These are phyloP conservation scores for Saturnia pavonia DNA, from an alignment of 2,888 invertebrate genomes.

Conservation along the genomic window DNA sequence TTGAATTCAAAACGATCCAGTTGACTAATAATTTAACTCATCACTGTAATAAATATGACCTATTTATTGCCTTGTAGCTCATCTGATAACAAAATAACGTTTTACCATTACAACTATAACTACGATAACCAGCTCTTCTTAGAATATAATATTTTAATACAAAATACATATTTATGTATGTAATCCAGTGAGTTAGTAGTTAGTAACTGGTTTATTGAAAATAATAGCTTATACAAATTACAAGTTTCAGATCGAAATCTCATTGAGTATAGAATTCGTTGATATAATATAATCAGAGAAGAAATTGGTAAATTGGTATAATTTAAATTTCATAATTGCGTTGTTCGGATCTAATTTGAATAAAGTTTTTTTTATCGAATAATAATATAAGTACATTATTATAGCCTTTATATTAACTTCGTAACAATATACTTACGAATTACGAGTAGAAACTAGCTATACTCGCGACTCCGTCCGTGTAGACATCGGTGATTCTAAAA, in stretches of 20 bases:
- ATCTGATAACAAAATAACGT: constrained; percentile 64
- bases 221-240: no score
- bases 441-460: no score
- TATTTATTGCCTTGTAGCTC: constrained; percentile 65
- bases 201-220: constrained; percentile 11
- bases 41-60: constrained; percentile 69
- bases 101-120: constrained; percentile 65
- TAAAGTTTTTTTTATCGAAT: not conserved
- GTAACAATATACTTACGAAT: no score
- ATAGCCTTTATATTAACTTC: not conserved
- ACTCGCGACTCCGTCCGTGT: no score
- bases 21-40: constrained; percentile 56
- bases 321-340: not conserved
- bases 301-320: constrained; percentile 3
- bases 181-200: constrained; percentile 2
- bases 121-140: constrained; percentile 16
- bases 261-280: constrained; percentile 1
- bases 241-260: not conserved
- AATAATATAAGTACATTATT: not conserved
- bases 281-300: not conserved
- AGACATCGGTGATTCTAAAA: no score
- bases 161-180: not conserved
- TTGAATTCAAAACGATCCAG: not conserved
- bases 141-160: constrained; percentile 7
- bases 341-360: not conserved